Conservation (phyloP, 2,888 invertebrate species). For the Apamea monoglypha region DNA sequence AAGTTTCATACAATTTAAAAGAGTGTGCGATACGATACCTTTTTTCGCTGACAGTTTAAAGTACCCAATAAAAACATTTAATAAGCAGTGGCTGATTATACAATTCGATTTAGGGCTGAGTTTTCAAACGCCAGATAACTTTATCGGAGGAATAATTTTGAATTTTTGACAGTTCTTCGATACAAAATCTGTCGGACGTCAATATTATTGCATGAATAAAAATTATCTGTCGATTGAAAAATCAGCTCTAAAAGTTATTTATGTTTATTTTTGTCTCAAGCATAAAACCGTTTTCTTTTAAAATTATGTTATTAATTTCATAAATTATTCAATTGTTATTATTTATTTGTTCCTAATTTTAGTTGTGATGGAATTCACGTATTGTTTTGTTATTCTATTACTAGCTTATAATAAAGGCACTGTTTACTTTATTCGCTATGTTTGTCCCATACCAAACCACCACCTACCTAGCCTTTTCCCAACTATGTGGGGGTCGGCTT, state of each 20-base stretch:
- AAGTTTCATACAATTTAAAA: neutral
- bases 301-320: neutral
- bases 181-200: too few species aligned
- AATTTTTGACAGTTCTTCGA: too few species aligned
- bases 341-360: neutral
- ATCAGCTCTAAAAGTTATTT: neutral
- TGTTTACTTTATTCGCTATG: constrained; percentile 20
- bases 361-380: neutral
- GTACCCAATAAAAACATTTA: neutral
- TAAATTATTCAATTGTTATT: neutral
- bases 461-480: too few species aligned
- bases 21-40: neutral
- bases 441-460: neutral
- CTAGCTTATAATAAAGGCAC: constrained; percentile 41
- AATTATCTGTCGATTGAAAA: too few species aligned
- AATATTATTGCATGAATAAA: too few species aligned
- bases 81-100: constrained; percentile 6
- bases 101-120: neutral
- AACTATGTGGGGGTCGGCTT: too few species aligned
- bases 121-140: too few species aligned
- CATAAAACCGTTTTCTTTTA: neutral
- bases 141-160: too few species aligned
- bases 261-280: neutral
- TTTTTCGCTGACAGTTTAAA: neutral
- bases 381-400: neutral